These are phyloP conservation scores for Trichogramma pretiosum DNA, from an alignment of 1,140 invertebrate genomes.

Conservation along the genomic window DNA sequence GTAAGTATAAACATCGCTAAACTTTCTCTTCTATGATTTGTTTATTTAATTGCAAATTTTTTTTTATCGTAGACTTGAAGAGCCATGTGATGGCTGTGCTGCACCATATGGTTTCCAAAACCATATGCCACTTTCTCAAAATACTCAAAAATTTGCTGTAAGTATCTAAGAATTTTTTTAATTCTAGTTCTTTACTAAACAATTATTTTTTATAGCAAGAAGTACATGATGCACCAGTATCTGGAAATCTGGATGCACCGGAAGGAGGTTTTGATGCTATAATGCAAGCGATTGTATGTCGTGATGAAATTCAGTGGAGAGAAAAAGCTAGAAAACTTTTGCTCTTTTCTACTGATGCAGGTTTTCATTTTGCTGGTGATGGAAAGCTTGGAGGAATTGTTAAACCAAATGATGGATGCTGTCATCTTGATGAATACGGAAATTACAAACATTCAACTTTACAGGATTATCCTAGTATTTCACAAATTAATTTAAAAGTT, in stretches of 20 bases:
- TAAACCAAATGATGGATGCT: constrained; percentile 85
- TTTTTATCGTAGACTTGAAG: constrained; percentile 46
- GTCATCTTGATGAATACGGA: constrained; percentile 66
- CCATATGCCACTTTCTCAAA: constrained; percentile 76
- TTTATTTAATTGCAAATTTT: background rate
- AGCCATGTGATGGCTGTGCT: constrained; percentile 76
- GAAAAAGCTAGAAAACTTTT: constrained; percentile 84
- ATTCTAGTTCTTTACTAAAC: background rate
- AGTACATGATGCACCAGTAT: constrained; percentile 71
- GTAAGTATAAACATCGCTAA: constrained; percentile 45
- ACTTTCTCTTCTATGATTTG: background rate
- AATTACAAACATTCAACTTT: constrained; percentile 68
- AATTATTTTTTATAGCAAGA: constrained; percentile 48
- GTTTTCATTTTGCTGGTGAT: constrained; percentile 97
- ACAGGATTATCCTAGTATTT: constrained; percentile 97
- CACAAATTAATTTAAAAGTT: constrained; percentile 83
- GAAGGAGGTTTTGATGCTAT: constrained; percentile 99
- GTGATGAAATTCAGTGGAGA: constrained; percentile 78
- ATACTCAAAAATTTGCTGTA: constrained; percentile 65
- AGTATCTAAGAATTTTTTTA: constrained; percentile 37
- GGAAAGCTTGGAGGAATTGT: constrained; percentile 81
- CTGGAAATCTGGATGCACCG: constrained; percentile 94
- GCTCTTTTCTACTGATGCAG: constrained; percentile 95
- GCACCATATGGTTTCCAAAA: constrained; percentile 93
- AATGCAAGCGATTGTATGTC: constrained; percentile 95